A percentile compares a stretch with the other conserved stretches of the same genome.
phyloP scores from a whole-genome alignment of 2,888 invertebrate genomes.

The Buathra laborator region DNA sequence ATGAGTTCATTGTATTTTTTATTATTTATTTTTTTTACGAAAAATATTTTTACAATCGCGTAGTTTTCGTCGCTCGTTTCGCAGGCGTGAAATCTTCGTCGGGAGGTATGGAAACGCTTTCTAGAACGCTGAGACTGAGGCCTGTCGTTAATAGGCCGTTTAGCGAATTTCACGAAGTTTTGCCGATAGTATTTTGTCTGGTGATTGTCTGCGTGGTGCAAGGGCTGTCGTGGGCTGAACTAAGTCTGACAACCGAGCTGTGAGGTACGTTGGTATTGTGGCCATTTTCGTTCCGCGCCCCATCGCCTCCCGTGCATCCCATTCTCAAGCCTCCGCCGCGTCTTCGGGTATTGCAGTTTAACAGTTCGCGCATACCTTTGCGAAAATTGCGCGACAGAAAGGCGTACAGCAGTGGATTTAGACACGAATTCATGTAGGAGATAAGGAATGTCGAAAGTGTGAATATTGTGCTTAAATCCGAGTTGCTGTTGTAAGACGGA shows the following conservation, averaged over 20 bases:
- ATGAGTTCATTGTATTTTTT: not conserved
- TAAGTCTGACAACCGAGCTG: constrained; percentile 77
- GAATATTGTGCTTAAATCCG: constrained; percentile 91
- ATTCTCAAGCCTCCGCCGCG: constrained; percentile 78
- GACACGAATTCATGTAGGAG: constrained; percentile 95
- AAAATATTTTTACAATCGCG: constrained; percentile 54
- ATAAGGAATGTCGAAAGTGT: constrained; percentile 95
- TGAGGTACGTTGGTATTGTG: constrained; percentile 71
- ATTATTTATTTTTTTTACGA: constrained; percentile 5
- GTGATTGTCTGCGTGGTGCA: constrained; percentile 73
- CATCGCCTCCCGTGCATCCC: constrained; percentile 73
- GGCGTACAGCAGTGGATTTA: constrained; percentile 96
- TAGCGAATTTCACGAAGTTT: constrained; percentile 66
- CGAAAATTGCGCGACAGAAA: constrained; percentile 94
- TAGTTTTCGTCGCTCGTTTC: constrained; percentile 16
- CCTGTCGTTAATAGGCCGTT: constrained; percentile 64
- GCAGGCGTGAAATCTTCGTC: not conserved
- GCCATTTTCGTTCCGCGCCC: constrained; percentile 74
- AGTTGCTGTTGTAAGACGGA: constrained; percentile 75
- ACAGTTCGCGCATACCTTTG: constrained; percentile 93
- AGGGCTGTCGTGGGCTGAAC: constrained; percentile 76
- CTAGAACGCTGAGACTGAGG: constrained; percentile 49
- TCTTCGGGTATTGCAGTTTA: constrained; percentile 87
- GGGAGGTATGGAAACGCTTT: constrained; percentile 34
- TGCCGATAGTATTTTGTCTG: constrained; percentile 71